Evolutionary conservation across 2,888 invertebrate species (phyloP), one percentile per base, ranked within the genome.

Genomic region (Tyria jacobaeae): DNA sequence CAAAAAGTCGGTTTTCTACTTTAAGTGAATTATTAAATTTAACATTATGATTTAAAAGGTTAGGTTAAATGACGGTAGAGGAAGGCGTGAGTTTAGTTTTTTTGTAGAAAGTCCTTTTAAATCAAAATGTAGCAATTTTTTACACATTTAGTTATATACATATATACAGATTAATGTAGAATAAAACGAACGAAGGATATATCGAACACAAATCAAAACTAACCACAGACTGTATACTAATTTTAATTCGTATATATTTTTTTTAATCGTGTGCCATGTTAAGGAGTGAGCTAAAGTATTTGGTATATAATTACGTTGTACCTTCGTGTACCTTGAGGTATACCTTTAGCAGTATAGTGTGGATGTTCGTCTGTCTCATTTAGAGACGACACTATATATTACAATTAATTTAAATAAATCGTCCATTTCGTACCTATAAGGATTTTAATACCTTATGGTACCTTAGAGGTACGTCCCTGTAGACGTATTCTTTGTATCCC

Each of bases 251-350:
- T n/a, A n/a, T 41, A 0, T 21, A 41, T 41, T 0, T 3, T 15
- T 24, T 35, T 1, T 37, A 48, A 49, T 49, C 14, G 62, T 62
- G 65, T 73, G 68, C 68, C 74, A 66, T 71, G 58, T 60, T 48
- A 35, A 39, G 51, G 58, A 57, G 60, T 62, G 64, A 70, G 54
- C 54, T 57, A 63, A 35, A 14, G 21, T 55, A 39, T 63, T 37
- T 51, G 15, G 53, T 47, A 15, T 12, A 52, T 15, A 21, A 10
- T 14, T 44, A 39, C 27, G 7, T 44, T 9, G 21, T 21, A 12
- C 10, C 4, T 41, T 21, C 10, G 7, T 21, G 17, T 21, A 10
- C 2, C n/a, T n/a, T n/a, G 10, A 41, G 10, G 10, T 10, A 41
- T 17, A 41, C 17, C 1, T 7, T 7, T 31, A 31, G 27, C 27